Evolutionary conservation across 2,797 vertebrate species (phyloP).

Genomic region (Peromyscus nudipes): DNA sequence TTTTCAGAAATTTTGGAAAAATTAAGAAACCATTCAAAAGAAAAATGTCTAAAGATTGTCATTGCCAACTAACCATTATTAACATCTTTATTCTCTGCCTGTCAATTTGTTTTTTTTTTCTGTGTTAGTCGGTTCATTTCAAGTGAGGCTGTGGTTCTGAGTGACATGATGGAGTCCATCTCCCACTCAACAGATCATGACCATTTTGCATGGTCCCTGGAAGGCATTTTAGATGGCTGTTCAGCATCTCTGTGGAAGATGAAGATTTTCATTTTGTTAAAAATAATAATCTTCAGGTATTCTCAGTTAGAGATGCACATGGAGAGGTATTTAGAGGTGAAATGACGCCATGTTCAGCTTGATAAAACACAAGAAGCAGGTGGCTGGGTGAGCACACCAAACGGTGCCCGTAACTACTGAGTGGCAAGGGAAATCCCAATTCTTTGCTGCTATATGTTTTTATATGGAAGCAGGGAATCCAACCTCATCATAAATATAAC

Average conservation of each 20-base stretch:
- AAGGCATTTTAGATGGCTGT: neutral
- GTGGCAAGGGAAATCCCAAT: accelerated
- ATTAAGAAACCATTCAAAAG: neutral
- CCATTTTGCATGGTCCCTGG: neutral
- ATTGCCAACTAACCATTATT: neutral
- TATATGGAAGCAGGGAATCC: neutral
- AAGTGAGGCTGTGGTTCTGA: neutral
- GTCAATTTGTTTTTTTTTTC: neutral
- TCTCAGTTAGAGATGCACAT: neutral
- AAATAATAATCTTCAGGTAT: neutral
- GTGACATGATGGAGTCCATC: neutral
- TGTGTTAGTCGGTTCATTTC: neutral
- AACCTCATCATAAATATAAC: neutral
- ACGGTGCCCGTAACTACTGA: too few relatives aligned
- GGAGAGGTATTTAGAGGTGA: neutral
- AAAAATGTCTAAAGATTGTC: neutral
- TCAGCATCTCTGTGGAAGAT: neutral
- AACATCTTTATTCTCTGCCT: neutral
- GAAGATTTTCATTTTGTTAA: neutral
- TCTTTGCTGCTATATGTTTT: neutral
- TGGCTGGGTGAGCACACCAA: too few relatives aligned
- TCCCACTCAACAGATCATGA: neutral
- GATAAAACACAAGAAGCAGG: neutral
- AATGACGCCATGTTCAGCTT: too few relatives aligned
- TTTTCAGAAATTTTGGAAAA: constrained; percentile 29